Conservation (phyloP, 2,888 invertebrate species). For the Parascotia fuliginaria region DNA sequence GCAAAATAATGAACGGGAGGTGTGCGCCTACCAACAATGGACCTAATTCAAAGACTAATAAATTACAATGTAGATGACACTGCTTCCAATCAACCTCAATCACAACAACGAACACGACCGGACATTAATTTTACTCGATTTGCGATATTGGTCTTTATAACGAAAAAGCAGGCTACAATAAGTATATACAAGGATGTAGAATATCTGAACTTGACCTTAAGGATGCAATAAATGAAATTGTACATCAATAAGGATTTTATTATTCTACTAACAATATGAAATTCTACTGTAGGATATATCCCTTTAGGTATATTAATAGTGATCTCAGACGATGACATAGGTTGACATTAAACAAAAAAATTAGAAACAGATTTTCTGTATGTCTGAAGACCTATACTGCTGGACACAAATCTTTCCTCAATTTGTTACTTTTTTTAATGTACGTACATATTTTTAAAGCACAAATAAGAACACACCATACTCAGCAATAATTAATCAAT, state of each 20-base stretch:
- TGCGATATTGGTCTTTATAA: conserved; percentile 32
- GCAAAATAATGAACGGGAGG: conserved; percentile 24
- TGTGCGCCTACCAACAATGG: conserved; percentile 44
- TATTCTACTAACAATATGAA: background rate
- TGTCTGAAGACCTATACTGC: too few species aligned
- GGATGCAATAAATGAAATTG: background rate
- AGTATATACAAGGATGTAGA: background rate
- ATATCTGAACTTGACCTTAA: background rate
- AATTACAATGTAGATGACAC: conserved; percentile 50
- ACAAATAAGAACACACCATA: too few species aligned
- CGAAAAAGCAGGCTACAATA: background rate
- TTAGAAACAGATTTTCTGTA: too few species aligned
- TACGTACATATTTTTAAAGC: too few species aligned
- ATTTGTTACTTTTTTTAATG: too few species aligned
- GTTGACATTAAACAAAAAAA: too few species aligned
- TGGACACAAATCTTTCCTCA: too few species aligned
- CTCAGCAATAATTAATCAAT: background rate
- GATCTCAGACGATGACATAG: too few species aligned
- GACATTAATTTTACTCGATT: conserved; percentile 32
- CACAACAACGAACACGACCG: conserved; percentile 43
- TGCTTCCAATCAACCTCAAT: conserved; percentile 65
- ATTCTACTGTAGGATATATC: too few species aligned
- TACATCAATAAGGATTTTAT: background rate
- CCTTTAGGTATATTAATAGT: too few species aligned
- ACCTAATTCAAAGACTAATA: conserved; percentile 45